Conservation (phyloP, 92 coral and sea anemone species). For the Palythoa heliodiscus region DNA sequence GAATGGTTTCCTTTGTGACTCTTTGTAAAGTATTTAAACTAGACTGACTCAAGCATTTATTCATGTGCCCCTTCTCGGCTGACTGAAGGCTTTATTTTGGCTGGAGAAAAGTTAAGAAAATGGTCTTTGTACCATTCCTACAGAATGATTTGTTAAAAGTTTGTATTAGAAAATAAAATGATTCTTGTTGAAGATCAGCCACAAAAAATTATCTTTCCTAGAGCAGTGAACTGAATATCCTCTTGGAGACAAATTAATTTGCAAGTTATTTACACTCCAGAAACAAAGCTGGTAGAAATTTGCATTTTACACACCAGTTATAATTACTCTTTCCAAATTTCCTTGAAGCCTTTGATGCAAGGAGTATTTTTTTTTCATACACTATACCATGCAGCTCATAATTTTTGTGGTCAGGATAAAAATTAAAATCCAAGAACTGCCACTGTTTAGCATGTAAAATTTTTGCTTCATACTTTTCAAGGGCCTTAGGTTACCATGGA, state of each 20-base stretch:
- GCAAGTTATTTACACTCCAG: conserved; percentile 31
- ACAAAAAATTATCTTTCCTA: not conserved
- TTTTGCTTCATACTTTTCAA: conserved; percentile 38
- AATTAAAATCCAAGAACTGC: not conserved
- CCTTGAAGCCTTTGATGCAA: not conserved
- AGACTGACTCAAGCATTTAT: not conserved
- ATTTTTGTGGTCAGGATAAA: conserved; percentile 13
- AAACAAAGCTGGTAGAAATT: conserved; percentile 14
- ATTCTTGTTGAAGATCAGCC: conserved; percentile 28
- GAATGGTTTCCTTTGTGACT: not conserved
- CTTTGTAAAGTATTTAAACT: conserved; percentile 14
- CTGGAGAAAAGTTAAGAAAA: not conserved
- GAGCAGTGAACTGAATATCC: conserved; percentile 22
- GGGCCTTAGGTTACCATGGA: conserved; percentile 40
- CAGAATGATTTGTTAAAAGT: not conserved
- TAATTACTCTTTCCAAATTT: not conserved
- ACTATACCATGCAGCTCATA: not conserved
- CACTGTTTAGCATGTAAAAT: not conserved
- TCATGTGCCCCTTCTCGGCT: not conserved
- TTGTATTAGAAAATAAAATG: not conserved
- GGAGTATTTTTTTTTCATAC: not conserved
- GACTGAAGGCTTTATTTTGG: not conserved
- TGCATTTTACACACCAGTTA: conserved; percentile 16
- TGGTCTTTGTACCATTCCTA: not conserved
- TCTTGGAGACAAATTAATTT: conserved; percentile 15